phyloP scores from a whole-genome alignment of 92 coral and sea anemone genomes.

The Chrysogorgia sp. region DNA sequence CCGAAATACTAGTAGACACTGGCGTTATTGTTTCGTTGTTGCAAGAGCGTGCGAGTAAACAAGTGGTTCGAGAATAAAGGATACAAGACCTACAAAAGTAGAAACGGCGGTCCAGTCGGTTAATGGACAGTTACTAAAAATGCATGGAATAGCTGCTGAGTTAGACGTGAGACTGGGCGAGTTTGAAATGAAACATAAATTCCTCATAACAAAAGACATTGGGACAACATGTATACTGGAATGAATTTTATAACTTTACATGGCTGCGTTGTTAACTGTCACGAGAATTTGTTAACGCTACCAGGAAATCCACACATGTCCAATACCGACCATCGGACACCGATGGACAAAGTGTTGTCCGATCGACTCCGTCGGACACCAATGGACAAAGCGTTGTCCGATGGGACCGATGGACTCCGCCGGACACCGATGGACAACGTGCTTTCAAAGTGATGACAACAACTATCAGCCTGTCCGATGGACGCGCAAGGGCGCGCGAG shows the following conservation, averaged over 20 bases:
- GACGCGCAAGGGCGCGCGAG: too few relatives aligned
- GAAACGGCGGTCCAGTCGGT: background rate
- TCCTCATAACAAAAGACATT: background rate
- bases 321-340: too few relatives aligned
- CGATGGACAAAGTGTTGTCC: too few relatives aligned
- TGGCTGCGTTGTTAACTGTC: background rate
- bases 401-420: too few relatives aligned
- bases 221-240: background rate
- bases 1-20: background rate
- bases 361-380: too few relatives aligned
- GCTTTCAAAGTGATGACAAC: too few relatives aligned
- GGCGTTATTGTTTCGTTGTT: background rate
- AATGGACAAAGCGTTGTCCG: too few relatives aligned
- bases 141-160: background rate
- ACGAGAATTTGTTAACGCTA: background rate
- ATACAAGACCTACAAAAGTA: background rate
- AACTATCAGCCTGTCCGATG: too few relatives aligned
- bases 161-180: background rate
- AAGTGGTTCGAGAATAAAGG: too few relatives aligned
- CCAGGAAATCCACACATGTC: background rate
- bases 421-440: too few relatives aligned
- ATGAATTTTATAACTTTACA: background rate
- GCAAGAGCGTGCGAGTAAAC: background rate
- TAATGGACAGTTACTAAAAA: background rate
- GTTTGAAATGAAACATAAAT: background rate